A percentile compares a stretch with the other conserved stretches of the same genome.
phyloP scores from a whole-genome alignment of 2,797 vertebrate species.

The Lemur catta region DNA sequence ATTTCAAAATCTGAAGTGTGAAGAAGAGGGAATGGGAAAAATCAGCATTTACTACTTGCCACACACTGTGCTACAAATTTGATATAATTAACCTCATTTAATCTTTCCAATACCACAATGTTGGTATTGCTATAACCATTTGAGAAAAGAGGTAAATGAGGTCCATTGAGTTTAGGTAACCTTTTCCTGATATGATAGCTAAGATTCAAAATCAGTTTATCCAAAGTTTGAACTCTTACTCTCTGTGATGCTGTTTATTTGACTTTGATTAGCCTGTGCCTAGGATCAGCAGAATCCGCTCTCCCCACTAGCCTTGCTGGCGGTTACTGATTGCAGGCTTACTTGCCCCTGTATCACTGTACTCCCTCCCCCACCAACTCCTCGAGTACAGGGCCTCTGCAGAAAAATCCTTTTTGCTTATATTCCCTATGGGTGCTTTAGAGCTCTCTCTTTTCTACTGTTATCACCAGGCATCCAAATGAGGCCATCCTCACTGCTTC shows the following conservation, averaged over 20 bases:
- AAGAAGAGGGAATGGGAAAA: not conserved
- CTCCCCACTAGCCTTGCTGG: not conserved
- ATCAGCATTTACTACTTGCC: not conserved
- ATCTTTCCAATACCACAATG: not conserved
- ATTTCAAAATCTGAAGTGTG: not conserved
- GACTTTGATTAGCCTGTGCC: not conserved
- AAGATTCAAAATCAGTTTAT: not conserved
- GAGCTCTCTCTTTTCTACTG: not conserved
- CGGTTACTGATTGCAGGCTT: not conserved
- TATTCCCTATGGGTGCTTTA: not conserved
- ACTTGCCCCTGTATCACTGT: not conserved
- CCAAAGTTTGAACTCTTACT: not conserved
- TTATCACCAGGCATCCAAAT: not conserved
- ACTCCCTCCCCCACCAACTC: not conserved
- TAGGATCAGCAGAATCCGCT: not conserved
- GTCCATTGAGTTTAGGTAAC: not conserved
- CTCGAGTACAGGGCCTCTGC: not conserved
- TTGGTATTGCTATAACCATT: not conserved
- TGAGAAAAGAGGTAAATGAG: not conserved
- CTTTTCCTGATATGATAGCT: not conserved
- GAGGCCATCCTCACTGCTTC: not conserved
- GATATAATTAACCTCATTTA: not conserved
- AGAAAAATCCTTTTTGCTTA: not conserved
- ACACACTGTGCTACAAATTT: not conserved
- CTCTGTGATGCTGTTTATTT: not conserved